phyloP scores from a whole-genome alignment of 2,797 vertebrate species.

The Artibeus lituratus region DNA sequence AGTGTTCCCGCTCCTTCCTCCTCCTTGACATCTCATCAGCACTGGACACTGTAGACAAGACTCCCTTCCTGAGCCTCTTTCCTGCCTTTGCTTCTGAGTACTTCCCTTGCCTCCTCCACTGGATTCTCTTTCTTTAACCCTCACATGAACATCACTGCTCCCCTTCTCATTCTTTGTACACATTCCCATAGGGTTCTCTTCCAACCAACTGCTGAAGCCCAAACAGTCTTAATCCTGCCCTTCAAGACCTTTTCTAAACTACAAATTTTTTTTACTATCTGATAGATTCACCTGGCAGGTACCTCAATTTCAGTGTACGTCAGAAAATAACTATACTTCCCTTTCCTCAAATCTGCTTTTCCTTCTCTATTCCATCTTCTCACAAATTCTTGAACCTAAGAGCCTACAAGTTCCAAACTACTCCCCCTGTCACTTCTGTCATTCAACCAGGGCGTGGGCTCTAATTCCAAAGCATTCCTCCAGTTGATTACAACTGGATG shows the following conservation, averaged over 20 bases:
- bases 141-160: not conserved
- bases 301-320: not conserved
- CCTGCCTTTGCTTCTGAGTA: not conserved
- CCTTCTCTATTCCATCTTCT: not conserved
- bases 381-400: not conserved
- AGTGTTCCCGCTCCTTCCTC: not conserved
- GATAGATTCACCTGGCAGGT: not conserved
- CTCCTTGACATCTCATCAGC: not conserved
- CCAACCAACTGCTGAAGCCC: not conserved
- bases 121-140: not conserved
- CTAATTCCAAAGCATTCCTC: not conserved
- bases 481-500: too few relatives aligned
- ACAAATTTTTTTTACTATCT: not conserved
- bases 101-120: not conserved
- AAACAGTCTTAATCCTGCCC: not conserved
- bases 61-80: not conserved
- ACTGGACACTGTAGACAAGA: not conserved
- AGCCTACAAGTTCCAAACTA: not conserved
- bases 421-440: not conserved
- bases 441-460: not conserved
- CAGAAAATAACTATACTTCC: not conserved
- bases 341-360: not conserved
- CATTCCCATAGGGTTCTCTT: not conserved
- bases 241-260: not conserved
- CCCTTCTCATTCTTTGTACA: not conserved